Conservation (phyloP, 2,888 invertebrate genomes). For the Trissolcus japonicus region DNA sequence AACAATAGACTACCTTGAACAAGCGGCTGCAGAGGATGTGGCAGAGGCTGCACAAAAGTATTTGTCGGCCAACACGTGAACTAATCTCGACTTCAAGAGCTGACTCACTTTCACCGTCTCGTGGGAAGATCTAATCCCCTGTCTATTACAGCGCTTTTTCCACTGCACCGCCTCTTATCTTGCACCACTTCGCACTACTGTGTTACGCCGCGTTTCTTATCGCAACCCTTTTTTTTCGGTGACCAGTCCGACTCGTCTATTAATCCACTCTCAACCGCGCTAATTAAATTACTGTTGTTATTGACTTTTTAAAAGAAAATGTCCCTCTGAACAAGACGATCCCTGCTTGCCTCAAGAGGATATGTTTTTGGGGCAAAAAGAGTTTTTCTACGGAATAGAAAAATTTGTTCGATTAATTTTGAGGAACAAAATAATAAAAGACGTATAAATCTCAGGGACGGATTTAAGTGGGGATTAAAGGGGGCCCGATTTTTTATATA, state of each 20-base stretch:
- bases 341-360: no score
- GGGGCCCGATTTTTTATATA: no score
- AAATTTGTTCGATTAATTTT: no score
- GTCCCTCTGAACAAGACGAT: no score
- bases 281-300: background rate
- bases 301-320: no score
- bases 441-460: no score
- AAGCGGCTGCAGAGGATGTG: constrained; percentile 60
- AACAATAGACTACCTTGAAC: constrained; percentile 70
- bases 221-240: background rate
- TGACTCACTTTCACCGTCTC: constrained; percentile 68
- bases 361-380: no score
- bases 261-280: background rate
- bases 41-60: constrained; percentile 61
- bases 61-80: constrained; percentile 65
- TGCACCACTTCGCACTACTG: constrained; percentile 39
- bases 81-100: constrained; percentile 60
- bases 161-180: constrained; percentile 49
- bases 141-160: constrained; percentile 57
- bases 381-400: no score
- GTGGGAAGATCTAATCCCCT: constrained; percentile 67
- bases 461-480: no score
- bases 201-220: constrained; percentile 28
- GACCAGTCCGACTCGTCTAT: background rate
- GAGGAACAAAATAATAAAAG: no score